Percentiles rank a stretch among this genome's conserved stretches.
These are phyloP conservation scores for Noctilio leporinus DNA, from an alignment of 2,113 vertebrate genomes.

Conservation along the genomic window DNA sequence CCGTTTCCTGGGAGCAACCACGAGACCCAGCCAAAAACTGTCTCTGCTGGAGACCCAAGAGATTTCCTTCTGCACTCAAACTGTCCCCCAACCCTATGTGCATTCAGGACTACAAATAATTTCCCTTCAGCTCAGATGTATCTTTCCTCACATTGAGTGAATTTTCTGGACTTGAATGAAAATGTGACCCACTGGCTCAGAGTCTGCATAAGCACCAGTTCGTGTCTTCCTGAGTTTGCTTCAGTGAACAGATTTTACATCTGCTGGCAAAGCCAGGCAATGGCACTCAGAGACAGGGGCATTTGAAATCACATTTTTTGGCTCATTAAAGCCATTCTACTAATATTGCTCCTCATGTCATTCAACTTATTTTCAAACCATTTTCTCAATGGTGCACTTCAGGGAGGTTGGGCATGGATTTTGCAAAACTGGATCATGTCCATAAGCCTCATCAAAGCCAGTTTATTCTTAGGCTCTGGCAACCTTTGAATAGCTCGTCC, in stretches of 20 bases:
- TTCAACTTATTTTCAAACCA: constrained; percentile 79
- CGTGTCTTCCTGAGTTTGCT: constrained; percentile 60
- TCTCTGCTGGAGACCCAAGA: background rate
- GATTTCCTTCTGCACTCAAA: background rate
- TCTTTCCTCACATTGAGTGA: background rate
- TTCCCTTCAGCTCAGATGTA: constrained; percentile 24
- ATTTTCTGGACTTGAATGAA: constrained; percentile 26
- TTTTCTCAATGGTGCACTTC: constrained; percentile 80
- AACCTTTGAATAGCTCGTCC: constrained; percentile 51
- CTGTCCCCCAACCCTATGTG: background rate
- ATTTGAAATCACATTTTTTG: constrained; percentile 79
- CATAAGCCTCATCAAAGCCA: constrained; percentile 50
- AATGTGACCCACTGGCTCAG: constrained; percentile 3
- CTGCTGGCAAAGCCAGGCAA: constrained; percentile 66
- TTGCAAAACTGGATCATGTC: constrained; percentile 64
- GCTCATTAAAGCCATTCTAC: constrained; percentile 78
- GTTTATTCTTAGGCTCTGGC: constrained; percentile 68
- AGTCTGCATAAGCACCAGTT: constrained; percentile 7
- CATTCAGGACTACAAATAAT: background rate
- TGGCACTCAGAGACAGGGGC: constrained; percentile 67
- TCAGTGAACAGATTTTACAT: constrained; percentile 57
- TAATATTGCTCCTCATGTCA: constrained; percentile 68
- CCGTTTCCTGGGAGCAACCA: background rate
- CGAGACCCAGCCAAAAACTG: background rate
- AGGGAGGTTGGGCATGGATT: constrained; percentile 61